Conservation (phyloP, 1,140 invertebrate species). For the Platorchestia sp. region DNA sequence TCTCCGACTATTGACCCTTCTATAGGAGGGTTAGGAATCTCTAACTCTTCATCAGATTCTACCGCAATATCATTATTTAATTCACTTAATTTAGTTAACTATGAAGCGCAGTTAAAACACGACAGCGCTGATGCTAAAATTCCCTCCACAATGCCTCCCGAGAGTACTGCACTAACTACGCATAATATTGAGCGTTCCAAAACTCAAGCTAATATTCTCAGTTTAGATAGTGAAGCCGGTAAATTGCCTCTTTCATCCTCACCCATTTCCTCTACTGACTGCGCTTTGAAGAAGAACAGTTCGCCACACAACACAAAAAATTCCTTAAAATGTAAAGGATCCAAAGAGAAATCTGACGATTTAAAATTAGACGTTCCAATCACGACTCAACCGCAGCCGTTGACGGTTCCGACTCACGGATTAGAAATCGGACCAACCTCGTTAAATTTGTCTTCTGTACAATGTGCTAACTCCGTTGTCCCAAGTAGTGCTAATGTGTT, state of each 20-base stretch:
- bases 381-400: slow-evolving; percentile 28
- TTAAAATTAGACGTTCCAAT: not conserved
- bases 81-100: not conserved
- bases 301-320: not conserved
- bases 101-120: not conserved
- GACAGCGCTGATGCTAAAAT: not conserved
- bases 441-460: not conserved
- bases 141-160: not conserved
- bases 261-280: not conserved
- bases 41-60: not conserved
- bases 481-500: not conserved
- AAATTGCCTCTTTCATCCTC: no score
- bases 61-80: not conserved
- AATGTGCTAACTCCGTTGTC: not conserved
- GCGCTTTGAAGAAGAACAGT: not conserved
- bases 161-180: not conserved
- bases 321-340: not conserved
- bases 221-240: no score
- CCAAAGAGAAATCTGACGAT: not conserved
- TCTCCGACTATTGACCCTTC: not conserved
- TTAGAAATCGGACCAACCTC: not conserved
- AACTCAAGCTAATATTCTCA: not conserved
- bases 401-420: not conserved
- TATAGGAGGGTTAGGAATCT: not conserved
- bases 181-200: not conserved